A percentile compares a stretch with the other conserved stretches of the same genome.
phyloP scores from a whole-genome alignment of 2,888 invertebrate species.

The Heliconius charithonia region DNA sequence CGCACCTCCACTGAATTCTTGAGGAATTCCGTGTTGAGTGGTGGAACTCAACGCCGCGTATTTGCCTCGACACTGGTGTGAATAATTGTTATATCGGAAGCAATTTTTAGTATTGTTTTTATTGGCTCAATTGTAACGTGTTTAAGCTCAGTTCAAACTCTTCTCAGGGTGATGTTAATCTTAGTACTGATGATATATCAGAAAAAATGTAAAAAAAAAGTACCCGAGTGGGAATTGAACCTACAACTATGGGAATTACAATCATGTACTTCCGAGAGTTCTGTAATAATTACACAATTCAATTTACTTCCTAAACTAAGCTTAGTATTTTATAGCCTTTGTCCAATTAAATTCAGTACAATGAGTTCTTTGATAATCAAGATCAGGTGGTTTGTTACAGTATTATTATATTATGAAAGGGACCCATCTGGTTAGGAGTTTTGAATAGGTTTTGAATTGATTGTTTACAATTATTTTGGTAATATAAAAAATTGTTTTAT shows the following conservation, averaged over 20 bases:
- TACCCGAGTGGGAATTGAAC: neutral
- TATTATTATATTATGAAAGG: constrained; percentile 24
- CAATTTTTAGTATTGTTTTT: too few species aligned
- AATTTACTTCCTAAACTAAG: constrained; percentile 1
- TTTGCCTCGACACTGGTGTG: too few species aligned
- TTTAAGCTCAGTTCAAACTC: too few species aligned
- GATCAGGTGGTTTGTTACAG: constrained; percentile 22
- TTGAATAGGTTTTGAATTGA: constrained; percentile 13
- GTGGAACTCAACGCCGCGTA: neutral
- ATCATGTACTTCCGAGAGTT: too few species aligned
- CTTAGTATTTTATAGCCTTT: neutral
- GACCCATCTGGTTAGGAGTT: constrained; percentile 24
- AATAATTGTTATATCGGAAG: too few species aligned
- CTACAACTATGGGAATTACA: neutral
- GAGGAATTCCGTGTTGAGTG: neutral
- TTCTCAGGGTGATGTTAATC: too few species aligned
- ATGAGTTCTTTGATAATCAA: constrained; percentile 16
- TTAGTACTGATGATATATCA: too few species aligned
- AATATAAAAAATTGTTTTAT: neutral
- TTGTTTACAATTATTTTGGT: neutral
- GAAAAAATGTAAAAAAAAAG: neutral
- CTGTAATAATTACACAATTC: neutral
- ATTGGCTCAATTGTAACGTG: too few species aligned
- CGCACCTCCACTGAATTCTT: neutral
- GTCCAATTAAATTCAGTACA: constrained; percentile 18